Evolutionary conservation across 1,140 invertebrate species (phyloP).

Genomic region (Zophobas atratus): DNA sequence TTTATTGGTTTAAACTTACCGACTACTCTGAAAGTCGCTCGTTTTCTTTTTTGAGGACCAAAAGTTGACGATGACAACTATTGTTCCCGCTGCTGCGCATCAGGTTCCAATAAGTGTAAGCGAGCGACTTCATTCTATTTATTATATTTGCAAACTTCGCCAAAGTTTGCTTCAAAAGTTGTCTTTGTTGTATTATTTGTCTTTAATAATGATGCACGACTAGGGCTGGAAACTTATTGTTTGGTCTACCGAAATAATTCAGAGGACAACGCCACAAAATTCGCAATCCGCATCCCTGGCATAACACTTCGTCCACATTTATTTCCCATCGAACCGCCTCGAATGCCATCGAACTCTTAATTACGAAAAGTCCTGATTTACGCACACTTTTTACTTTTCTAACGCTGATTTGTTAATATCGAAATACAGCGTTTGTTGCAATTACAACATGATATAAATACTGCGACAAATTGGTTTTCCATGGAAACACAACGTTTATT

Average conservation of each 20-base stretch:
- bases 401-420: no score
- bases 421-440: no score
- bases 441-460: no score
- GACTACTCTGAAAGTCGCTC: conserved; percentile 25
- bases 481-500: no score
- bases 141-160: conserved; percentile 36
- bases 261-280: conserved; percentile 21
- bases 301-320: not conserved
- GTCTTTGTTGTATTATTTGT: conserved; percentile 41
- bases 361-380: no score
- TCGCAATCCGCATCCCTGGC: conserved; percentile 3
- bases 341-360: no score
- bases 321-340: no score
- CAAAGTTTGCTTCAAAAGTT: conserved; percentile 13
- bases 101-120: conserved; percentile 36
- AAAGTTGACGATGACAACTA: conserved; percentile 10
- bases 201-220: conserved; percentile 35
- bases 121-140: conserved; percentile 40
- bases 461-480: no score
- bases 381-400: no score
- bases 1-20: conserved; percentile 15
- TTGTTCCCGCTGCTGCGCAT: conserved; percentile 23
- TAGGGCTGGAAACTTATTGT: conserved; percentile 28
- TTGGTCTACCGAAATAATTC: conserved; percentile 22
- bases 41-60: conserved; percentile 24